A percentile compares a stretch with the other conserved stretches of the same genome.
phyloP scores from a whole-genome alignment of 2,888 invertebrate genomes.

The Philereme transversata region DNA sequence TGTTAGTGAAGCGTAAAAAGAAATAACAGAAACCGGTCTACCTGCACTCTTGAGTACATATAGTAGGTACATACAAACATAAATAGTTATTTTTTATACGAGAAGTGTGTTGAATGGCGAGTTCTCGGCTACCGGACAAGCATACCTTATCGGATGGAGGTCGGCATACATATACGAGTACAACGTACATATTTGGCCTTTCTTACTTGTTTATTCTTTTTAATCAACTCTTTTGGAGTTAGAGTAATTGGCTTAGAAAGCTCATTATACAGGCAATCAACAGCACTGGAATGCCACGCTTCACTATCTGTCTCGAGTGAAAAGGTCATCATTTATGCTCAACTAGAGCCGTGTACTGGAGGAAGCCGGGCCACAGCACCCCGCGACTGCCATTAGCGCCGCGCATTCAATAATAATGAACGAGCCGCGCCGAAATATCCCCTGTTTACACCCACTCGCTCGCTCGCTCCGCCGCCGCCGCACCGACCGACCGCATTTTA shows the following conservation, averaged over 20 bases:
- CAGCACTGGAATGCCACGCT: conserved; percentile 2
- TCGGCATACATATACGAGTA: conserved; percentile 38
- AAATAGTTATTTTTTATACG: conserved; percentile 60
- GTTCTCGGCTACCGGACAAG: conserved; percentile 62
- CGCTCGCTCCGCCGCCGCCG: conserved; percentile 64
- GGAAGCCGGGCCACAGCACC: conserved; percentile 44
- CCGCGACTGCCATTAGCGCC: conserved; percentile 76
- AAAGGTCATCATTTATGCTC: conserved; percentile 40
- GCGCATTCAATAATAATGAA: conserved; percentile 83
- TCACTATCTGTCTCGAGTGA: conserved; percentile 26
- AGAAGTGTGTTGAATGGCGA: conserved; percentile 53
- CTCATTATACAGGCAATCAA: conserved; percentile 6
- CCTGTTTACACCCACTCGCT: conserved; percentile 83
- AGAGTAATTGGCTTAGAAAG: conserved; percentile 1
- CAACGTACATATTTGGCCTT: conserved; percentile 14
- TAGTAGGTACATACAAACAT: conserved; percentile 35
- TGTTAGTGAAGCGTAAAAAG: conserved; percentile 43
- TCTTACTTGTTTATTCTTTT: conserved; percentile 13
- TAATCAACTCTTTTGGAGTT: background rate
- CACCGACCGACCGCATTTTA: conserved; percentile 84
- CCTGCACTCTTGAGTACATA: conserved; percentile 34
- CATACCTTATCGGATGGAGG: conserved; percentile 69
- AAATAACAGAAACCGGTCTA: conserved; percentile 47
- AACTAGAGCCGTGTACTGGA: conserved; percentile 38
- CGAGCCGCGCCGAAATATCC: conserved; percentile 82